phyloP scores from a whole-genome alignment of 2,888 invertebrate species.

The Drosophila histrio region DNA sequence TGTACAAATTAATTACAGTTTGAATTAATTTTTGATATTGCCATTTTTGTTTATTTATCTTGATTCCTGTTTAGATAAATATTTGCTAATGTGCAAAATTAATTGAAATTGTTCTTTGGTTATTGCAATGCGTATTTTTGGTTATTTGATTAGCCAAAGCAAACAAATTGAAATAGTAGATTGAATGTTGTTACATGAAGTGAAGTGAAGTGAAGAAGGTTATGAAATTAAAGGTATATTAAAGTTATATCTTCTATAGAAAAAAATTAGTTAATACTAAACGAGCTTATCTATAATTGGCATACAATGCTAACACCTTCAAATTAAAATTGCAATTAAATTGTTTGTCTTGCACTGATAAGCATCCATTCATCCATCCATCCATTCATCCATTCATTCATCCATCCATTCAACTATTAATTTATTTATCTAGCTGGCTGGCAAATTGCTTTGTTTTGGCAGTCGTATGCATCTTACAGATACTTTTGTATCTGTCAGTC shows the following conservation, averaged over 20 bases:
- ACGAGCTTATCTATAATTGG: constrained; percentile 38
- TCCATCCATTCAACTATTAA: background rate
- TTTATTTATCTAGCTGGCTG: constrained; percentile 13
- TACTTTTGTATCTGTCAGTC: constrained; percentile 26
- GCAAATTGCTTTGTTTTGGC: constrained; percentile 54
- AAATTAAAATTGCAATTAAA: constrained; percentile 63
- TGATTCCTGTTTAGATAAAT: constrained; percentile 46
- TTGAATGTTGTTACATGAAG: background rate
- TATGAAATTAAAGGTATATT: too few species aligned
- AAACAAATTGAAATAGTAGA: background rate
- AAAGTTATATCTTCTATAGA: too few species aligned
- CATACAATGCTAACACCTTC: constrained; percentile 28
- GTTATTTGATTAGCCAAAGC: constrained; percentile 23
- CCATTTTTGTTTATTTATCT: constrained; percentile 32
- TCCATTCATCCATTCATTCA: background rate
- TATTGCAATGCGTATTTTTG: constrained; percentile 22
- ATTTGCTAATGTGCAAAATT: constrained; percentile 62
- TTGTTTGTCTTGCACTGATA: constrained; percentile 18
- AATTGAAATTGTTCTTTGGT: constrained; percentile 57
- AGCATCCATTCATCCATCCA: background rate
- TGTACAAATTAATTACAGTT: constrained; percentile 63
- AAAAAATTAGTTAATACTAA: background rate
- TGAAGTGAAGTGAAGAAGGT: background rate
- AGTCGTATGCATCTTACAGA: constrained; percentile 36
- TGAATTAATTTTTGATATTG: constrained; percentile 70